These are phyloP conservation scores for Drosophila pachea DNA, from an alignment of 1,140 invertebrate genomes.

Conservation along the genomic window DNA sequence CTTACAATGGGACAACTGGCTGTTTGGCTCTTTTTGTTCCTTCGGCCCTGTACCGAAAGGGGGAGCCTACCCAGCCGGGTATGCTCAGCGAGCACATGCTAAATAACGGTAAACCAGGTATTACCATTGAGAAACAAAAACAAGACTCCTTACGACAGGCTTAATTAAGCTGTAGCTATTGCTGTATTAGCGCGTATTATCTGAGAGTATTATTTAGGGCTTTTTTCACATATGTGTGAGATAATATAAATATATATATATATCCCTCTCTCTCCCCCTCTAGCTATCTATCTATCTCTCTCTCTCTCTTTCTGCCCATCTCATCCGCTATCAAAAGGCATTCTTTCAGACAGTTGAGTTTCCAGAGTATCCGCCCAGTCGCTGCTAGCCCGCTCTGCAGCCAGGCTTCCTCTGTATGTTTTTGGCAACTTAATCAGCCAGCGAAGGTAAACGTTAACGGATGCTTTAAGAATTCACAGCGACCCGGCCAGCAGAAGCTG, in stretches of 20 bases:
- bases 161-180: too few relatives aligned
- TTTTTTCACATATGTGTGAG: too few relatives aligned
- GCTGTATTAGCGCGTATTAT: too few relatives aligned
- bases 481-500: slow-evolving; percentile 19
- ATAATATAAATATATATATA: too few relatives aligned
- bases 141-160: too few relatives aligned
- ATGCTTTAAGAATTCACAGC: slow-evolving; percentile 70
- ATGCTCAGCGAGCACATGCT: background rate
- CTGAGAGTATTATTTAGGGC: too few relatives aligned
- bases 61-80: background rate
- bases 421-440: slow-evolving; percentile 75
- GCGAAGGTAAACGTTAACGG: slow-evolving; percentile 54
- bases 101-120: background rate
- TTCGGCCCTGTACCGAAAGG: slow-evolving; percentile 15
- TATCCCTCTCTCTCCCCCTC: too few relatives aligned
- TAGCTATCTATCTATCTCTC: too few relatives aligned
- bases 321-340: too few relatives aligned
- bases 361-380: slow-evolving; percentile 3
- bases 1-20: slow-evolving; percentile 66
- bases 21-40: slow-evolving; percentile 53
- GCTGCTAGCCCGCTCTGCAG: background rate
- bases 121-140: background rate
- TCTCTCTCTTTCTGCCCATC: too few relatives aligned
- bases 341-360: too few relatives aligned
- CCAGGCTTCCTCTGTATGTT: slow-evolving; percentile 47